These are phyloP conservation scores for Brachionus manjavacas DNA, from an alignment of 1,140 invertebrate species.

Conservation along the genomic window DNA sequence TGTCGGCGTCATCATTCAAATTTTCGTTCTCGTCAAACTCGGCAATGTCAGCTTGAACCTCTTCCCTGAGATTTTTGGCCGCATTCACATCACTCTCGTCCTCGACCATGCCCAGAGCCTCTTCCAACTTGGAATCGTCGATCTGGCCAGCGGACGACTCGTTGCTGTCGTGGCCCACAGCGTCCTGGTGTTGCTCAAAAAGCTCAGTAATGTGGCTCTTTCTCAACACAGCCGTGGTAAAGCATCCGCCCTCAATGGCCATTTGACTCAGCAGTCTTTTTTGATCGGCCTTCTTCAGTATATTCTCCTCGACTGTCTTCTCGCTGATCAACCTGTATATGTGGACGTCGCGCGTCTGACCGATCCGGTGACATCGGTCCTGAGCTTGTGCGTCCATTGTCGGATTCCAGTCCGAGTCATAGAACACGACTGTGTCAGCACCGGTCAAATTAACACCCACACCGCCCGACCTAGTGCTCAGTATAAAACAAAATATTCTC, in stretches of 20 bases:
- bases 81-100: slow-evolving; percentile 89
- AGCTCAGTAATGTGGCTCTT: slow-evolving; percentile 86
- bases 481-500: slow-evolving; percentile 92
- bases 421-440: slow-evolving; percentile 98
- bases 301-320: slow-evolving; percentile 97
- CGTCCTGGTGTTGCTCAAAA: slow-evolving; percentile 64
- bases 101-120: slow-evolving; percentile 66
- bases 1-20: slow-evolving; percentile 61
- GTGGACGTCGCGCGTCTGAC: slow-evolving; percentile 97
- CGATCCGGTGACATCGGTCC: slow-evolving; percentile 95
- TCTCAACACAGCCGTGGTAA: slow-evolving; percentile 95
- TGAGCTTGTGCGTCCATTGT: slow-evolving; percentile 99
- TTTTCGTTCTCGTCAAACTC: slow-evolving; percentile 93
- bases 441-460: slow-evolving; percentile 97
- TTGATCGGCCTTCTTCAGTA: slow-evolving; percentile 96
- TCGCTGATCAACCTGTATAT: slow-evolving; percentile 94
- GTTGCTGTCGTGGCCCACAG: neutral
- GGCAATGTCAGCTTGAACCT: slow-evolving; percentile 83
- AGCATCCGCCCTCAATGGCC: slow-evolving; percentile 97
- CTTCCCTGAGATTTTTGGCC: slow-evolving; percentile 79
- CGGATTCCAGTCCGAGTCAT: slow-evolving; percentile 99
- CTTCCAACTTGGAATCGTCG: neutral
- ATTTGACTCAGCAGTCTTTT: slow-evolving; percentile 90
- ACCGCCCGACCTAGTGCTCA: slow-evolving; percentile 94
- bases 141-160: neutral